Percentiles rank a stretch among this genome's conserved stretches.
phyloP scores from a whole-genome alignment of 2,888 invertebrate species.

The Pollenia labialis region DNA sequence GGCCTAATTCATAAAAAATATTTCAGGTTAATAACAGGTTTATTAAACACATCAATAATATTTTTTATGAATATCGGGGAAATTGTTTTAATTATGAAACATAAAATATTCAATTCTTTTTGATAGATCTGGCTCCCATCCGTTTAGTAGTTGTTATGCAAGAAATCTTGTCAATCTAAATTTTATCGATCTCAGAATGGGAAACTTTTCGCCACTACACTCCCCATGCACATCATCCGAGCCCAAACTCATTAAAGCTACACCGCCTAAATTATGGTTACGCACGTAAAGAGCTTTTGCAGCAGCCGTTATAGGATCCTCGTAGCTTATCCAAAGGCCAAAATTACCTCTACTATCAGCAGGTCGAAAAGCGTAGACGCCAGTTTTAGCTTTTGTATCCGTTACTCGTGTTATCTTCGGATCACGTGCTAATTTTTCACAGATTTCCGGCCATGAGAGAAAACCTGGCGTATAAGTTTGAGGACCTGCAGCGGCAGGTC shows the following conservation, averaged over 20 bases:
- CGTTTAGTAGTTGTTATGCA: no score
- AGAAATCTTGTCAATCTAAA: slow-evolving; percentile 82
- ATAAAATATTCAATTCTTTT: no score
- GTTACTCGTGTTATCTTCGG: slow-evolving; percentile 88
- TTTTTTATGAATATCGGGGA: no score
- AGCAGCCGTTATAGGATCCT: slow-evolving; percentile 92
- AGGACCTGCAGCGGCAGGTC: slow-evolving; percentile 89
- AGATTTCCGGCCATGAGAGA: slow-evolving; percentile 87
- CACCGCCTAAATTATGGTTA: slow-evolving; percentile 90
- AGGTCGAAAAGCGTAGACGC: slow-evolving; percentile 90
- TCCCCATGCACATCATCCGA: slow-evolving; percentile 92
- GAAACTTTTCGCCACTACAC: slow-evolving; percentile 92
- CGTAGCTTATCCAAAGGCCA: slow-evolving; percentile 93
- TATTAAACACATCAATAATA: no score
- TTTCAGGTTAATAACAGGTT: no score
- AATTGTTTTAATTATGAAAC: no score
- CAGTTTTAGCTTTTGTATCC: slow-evolving; percentile 91
- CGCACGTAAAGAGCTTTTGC: slow-evolving; percentile 90
- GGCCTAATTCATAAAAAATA: no score
- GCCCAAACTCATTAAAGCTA: slow-evolving; percentile 91
- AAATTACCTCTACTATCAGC: slow-evolving; percentile 87
- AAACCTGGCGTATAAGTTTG: slow-evolving; percentile 89
- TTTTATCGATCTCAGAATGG: slow-evolving; percentile 90
- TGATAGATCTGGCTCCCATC: no score
- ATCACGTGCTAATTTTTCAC: slow-evolving; percentile 74